phyloP scores from a whole-genome alignment of 2,113 vertebrate genomes.

The Eira barbara region DNA sequence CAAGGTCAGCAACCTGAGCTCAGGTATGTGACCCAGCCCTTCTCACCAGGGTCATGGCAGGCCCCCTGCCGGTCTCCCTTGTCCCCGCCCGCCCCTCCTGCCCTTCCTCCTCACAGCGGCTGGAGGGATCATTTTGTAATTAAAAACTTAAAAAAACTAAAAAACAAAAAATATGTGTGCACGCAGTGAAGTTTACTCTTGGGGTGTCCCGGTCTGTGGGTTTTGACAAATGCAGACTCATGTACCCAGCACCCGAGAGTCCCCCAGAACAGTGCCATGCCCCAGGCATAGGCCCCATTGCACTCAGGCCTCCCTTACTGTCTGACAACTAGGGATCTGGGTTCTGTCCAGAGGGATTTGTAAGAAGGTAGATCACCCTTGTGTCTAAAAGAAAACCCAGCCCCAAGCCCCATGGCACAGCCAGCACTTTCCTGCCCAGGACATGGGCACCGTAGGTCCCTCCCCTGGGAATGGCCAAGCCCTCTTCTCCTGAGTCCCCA shows the following conservation, averaged over 20 bases:
- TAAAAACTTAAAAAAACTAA: background rate
- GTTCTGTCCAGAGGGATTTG: background rate
- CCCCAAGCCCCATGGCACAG: rapidly evolving
- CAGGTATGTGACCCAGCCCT: rapidly evolving
- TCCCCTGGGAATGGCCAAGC: rapidly evolving
- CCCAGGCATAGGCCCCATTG: rapidly evolving
- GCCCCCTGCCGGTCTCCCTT: rapidly evolving
- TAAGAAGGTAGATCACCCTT: background rate
- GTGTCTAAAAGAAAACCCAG: background rate
- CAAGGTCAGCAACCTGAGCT: background rate
- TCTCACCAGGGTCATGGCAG: background rate
- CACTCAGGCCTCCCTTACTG: rapidly evolving
- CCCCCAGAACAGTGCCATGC: rapidly evolving
- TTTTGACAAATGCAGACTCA: background rate
- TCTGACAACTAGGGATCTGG: background rate
- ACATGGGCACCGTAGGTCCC: rapidly evolving
- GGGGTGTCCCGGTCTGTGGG: background rate
- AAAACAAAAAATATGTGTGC: background rate
- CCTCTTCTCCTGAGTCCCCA: background rate
- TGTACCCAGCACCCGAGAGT: rapidly evolving
- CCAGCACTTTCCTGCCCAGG: rapidly evolving
- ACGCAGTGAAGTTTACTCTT: rapidly evolving
- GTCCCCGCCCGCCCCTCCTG: rapidly evolving
- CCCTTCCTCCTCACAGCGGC: background rate
- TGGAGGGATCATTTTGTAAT: background rate